Base-by-base conservation (phyloP, 2,113 vertebrate genomes). In the Tetraodon nigroviridis region DNA sequence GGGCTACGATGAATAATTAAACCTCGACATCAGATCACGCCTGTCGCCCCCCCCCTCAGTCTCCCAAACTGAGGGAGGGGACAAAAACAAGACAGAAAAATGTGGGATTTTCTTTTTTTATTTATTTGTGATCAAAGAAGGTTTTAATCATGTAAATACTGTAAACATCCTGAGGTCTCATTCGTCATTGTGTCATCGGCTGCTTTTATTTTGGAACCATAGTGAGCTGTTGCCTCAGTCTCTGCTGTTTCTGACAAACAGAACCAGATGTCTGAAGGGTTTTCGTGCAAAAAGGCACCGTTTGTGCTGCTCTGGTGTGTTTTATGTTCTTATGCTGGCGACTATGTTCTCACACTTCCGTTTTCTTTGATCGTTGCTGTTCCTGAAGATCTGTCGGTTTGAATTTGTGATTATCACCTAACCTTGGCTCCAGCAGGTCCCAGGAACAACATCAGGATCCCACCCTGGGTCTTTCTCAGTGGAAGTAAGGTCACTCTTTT, bases 121-220 rank as follows among this genome's bases (percentile, higher is more conserved):
- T 59, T 1, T 1, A 29, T 69, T 72, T 64, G 46, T 16, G 5
- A 37, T 46, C 44, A 67, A 27, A 27, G 24, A 27, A 56, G 61
- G 32, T 37, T 37, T 81, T 67, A 41, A 69, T 63, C 11, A 55
- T 75, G 67, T 80, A 64, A 64, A 69, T 46, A 37, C 4, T 37
- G 32, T 37, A 42, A 46, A 45, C 21, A 57, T 78, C 20, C 57
- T 5, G 32, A 72, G 19, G 53, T 66, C 5, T 56, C 37, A 20
- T 15, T 41, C 53, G 56, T 51, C 10, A 6, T 37, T 11, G 32
- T 37, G 78, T 55, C 61, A 52, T 45, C 42, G 2, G 24, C 16
- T 20, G 21, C 18, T 62, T 69, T 74, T 53, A 46, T 11, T 44
- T 44, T 16, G 13, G 42, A 44, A 17, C 42, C 14, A 17, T 6